These are phyloP conservation scores for Ceratosolen solmsi DNA, from an alignment of 1,140 invertebrate species.

Conservation along the genomic window DNA sequence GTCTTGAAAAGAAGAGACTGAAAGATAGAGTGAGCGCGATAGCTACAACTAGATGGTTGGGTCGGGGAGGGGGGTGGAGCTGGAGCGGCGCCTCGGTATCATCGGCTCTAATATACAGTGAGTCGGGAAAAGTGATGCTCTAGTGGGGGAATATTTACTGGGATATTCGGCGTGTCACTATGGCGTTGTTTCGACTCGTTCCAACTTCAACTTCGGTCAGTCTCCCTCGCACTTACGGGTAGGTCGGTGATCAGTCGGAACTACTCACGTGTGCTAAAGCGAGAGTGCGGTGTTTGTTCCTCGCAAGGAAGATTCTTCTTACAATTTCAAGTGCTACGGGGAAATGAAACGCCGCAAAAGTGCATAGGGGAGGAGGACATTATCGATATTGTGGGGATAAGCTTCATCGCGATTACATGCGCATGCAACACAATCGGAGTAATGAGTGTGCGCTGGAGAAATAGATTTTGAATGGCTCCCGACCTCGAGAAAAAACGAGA, in stretches of 20 bases:
- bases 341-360: slow-evolving; percentile 30
- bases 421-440: not conserved
- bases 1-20: not conserved
- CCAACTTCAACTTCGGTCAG: slow-evolving; percentile 19
- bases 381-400: not conserved
- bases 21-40: too few species aligned
- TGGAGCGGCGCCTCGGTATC: not conserved
- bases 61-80: not conserved
- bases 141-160: slow-evolving; percentile 47
- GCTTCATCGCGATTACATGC: not conserved
- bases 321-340: not conserved
- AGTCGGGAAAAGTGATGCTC: not conserved
- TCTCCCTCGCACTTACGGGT: slow-evolving; percentile 28
- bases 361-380: not conserved
- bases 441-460: not conserved
- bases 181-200: not conserved
- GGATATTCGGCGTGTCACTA: not conserved
- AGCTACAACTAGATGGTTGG: slow-evolving; percentile 15
- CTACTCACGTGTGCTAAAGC: too few species aligned
- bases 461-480: slow-evolving; percentile 64
- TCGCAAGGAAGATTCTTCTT: not conserved
- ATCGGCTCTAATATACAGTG: not conserved
- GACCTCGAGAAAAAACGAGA: slow-evolving; percentile 64
- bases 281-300: not conserved
- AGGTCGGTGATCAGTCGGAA: not conserved